A percentile compares a stretch with the other conserved stretches of the same genome.
Conservation (phyloP, 64 coral and sea anemone genomes). For the Stichodactyla helianthus region DNA sequence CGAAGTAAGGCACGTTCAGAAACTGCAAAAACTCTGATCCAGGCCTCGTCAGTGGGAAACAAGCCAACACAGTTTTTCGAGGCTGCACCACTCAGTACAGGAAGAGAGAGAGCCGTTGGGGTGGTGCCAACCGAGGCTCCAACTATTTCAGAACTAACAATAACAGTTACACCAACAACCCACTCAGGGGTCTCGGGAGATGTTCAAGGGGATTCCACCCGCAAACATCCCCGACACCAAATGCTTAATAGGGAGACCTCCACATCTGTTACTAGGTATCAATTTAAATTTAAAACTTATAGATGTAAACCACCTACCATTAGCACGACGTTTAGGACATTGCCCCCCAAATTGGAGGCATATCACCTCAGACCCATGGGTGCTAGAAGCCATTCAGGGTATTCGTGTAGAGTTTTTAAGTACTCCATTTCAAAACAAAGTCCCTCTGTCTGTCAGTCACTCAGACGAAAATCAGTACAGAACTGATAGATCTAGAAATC, state of each 20-base stretch:
- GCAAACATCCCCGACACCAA: constrained; percentile 17
- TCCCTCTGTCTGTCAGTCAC: no score
- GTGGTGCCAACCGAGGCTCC: not conserved
- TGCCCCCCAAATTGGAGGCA: no score
- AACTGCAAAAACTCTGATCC: constrained; percentile 34
- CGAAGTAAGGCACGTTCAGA: constrained; percentile 32
- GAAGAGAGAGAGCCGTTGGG: not conserved
- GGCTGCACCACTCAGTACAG: not conserved
- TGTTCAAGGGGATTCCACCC: not conserved
- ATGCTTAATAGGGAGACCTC: no score
- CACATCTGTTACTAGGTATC: no score
- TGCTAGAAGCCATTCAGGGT: constrained; percentile 42
- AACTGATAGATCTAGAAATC: constrained; percentile 33
- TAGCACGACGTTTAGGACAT: no score
- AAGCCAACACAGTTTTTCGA: constrained; percentile 8
- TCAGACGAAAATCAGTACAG: no score
- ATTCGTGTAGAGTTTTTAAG: constrained; percentile 25
- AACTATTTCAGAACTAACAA: not conserved
- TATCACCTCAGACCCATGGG: not conserved
- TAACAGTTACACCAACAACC: no score
- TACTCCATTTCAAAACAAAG: not conserved
- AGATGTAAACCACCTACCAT: not conserved
- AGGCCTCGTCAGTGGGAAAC: constrained; percentile 34
- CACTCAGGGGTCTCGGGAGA: not conserved
- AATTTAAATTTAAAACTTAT: not conserved